Evolutionary conservation across 2,888 invertebrate species (phyloP).

Genomic region (Nasonovia ribisnigri): DNA sequence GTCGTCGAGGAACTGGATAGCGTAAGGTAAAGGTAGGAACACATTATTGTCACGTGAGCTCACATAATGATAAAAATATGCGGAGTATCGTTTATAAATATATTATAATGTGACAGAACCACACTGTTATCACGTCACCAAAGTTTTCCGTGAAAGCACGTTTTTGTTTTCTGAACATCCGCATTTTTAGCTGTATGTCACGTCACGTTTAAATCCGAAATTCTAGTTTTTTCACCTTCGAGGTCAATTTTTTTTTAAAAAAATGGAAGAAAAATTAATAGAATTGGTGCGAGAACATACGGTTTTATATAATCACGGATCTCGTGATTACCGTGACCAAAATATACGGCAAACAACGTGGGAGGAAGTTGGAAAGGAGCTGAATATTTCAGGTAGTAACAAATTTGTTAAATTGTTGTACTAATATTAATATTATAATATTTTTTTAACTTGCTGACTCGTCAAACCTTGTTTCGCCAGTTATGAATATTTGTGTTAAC

Average conservation of each 20-base stretch:
- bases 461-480: slow-evolving; percentile 23
- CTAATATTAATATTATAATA: slow-evolving; percentile 10
- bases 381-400: slow-evolving; percentile 23
- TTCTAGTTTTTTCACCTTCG: background rate
- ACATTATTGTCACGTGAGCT: no score
- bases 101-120: no score
- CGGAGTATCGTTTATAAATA: no score
- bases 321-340: slow-evolving; percentile 29
- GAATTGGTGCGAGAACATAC: slow-evolving; percentile 5
- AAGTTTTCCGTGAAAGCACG: no score
- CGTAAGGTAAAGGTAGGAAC: background rate
- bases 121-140: no score
- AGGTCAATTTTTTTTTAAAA: slow-evolving; percentile 13
- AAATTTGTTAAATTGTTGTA: slow-evolving; percentile 21
- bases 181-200: background rate
- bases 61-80: no score
- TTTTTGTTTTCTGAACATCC: slow-evolving; percentile 22
- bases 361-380: slow-evolving; percentile 15
- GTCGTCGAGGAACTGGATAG: no score
- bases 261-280: slow-evolving; percentile 13
- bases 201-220: background rate
- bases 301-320: slow-evolving; percentile 27
- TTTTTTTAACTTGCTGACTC: slow-evolving; percentile 26
- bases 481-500: slow-evolving; percentile 33
- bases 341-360: slow-evolving; percentile 12